Base-by-base conservation (phyloP, 2,113 vertebrate genomes). In the Dipodomys merriami region DNA sequence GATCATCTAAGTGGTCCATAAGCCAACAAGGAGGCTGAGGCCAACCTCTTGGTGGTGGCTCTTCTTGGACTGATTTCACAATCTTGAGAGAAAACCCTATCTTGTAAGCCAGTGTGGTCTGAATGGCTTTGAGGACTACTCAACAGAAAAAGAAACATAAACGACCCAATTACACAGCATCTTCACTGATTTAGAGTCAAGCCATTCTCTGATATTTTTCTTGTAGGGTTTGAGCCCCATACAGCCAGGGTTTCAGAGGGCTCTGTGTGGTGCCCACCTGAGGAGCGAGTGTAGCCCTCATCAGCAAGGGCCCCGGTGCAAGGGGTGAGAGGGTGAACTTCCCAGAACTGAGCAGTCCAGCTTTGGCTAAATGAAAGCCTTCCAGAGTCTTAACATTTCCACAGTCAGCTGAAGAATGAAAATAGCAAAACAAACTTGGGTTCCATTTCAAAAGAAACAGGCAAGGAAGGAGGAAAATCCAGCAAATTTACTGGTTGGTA, bases 371-470 rank as follows among this genome's bases (percentile, higher is more conserved):
- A 64, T 13, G 18, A 62, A 74, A 64, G 67, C 0, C 18, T 72
- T 15, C 0, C 8, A 69, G 73, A 22, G 68, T 69, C 90, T 83
- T 53, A n/a, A 69, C 18, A 35, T 4, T 53, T 65, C 49, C 30
- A 46, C 1, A 33, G 18, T 53, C 29, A n/a, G 57, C 53, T 33
- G 30, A 57, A 67, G 39, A 86, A 92, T 12, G 6, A 67, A 94
- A 90, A 53, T 9, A 60, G 39, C 23, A 39, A 86, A 95, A 72
- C 27, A 89, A 73, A 88, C 81, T 0, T 30, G 46, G 11, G 20
- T 81, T 95, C 64, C 77, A 64, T 57, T 78, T 81, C 77, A 93
- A 88, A 90, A 44, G 74, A 90, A 90, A 90, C 16, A 62, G 89
- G 64, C 7, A 62, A 46, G 83, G 46, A 64, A 19, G 18, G 65